phyloP scores from a whole-genome alignment of 23 tunicate species.

The Styela clava region DNA sequence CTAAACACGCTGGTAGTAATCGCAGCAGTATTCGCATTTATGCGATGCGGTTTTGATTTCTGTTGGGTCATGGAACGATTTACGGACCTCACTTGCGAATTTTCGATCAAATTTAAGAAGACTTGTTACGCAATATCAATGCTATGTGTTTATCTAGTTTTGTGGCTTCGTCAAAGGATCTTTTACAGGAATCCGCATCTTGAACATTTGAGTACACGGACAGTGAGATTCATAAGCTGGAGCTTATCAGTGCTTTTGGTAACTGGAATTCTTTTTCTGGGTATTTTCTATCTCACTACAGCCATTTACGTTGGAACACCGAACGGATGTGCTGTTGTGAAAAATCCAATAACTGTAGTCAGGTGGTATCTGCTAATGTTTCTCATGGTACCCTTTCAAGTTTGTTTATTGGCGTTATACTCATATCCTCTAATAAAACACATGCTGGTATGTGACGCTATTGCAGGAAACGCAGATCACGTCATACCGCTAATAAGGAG shows the following conservation, averaged over 20 bases:
- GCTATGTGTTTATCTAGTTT: conserved; percentile 1
- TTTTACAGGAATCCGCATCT: conserved; percentile 17
- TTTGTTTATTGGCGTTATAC: not conserved
- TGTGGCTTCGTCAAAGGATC: conserved; percentile 26
- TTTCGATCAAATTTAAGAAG: conserved; percentile 21
- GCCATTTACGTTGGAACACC: conserved; percentile 8
- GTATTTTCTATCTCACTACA: not conserved
- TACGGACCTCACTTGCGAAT: conserved; percentile 12
- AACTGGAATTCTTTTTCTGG: not conserved
- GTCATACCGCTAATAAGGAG: not conserved
- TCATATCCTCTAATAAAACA: conserved; percentile 3
- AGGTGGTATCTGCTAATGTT: not conserved
- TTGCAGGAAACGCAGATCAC: not conserved
- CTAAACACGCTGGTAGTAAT: not conserved
- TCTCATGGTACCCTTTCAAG: not conserved
- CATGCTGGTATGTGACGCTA: not conserved
- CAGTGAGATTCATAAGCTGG: conserved; percentile 21
- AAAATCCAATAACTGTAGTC: not conserved
- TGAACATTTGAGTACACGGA: conserved; percentile 9
- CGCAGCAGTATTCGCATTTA: conserved; percentile 1
- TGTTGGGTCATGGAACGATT: not conserved
- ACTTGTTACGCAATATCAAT: not conserved
- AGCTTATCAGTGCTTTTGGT: not conserved
- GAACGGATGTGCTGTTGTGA: conserved; percentile 1
- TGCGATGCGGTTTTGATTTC: conserved; percentile 3